Base-by-base conservation (phyloP, 2,797 vertebrate species). In the Babyrousa celebensis region DNA sequence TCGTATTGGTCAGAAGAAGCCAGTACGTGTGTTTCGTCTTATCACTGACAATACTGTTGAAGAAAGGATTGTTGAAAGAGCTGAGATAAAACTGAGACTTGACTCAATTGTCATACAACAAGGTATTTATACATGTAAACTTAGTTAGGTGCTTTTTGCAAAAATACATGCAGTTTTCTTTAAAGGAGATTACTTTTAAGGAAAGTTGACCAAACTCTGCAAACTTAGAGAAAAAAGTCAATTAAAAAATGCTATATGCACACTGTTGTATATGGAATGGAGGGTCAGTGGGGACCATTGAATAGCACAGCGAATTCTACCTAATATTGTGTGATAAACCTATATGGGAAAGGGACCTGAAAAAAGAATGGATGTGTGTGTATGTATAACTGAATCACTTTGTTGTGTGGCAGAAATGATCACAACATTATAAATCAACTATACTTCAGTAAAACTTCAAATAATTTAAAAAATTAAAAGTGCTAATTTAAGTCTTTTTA, bases 21-120 rank as follows among this genome's bases (percentile, higher is more conserved):
- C 98, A 71, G 99, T 99, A 82, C 98, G 98, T 96, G 99, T 99
- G 65, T 99, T 99, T n/a, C 99, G 99, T 68, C 99, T 99, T 84
- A 99, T 99, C 97, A 99, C 99, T 17, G 99, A 99, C 96, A 99
- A 99, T 97, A 99, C 99, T 89, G 98, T 99, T 96, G 99, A 99
- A 98, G 99, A 99, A 97, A 98, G 99, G 96, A 99, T 99, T 98
- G 99, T 99, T 97, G 99, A 99, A 97, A 99, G 99, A 98, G 99
- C 99, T 80, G 99, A 99, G 98, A 98, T 99, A 98, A 99, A 99
- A 98, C 97, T 99, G 97, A 98, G 99, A 32, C 98, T 99, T 95
- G 99, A 99, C 95, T 99, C 99, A 89, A 99, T 99, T 98, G 99
- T 99, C 96, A 99, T 99, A 98, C 99, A 99, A 95, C 99, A 99